phyloP scores from a whole-genome alignment of 1,140 invertebrate genomes.

The Sarcophaga peregrina region DNA sequence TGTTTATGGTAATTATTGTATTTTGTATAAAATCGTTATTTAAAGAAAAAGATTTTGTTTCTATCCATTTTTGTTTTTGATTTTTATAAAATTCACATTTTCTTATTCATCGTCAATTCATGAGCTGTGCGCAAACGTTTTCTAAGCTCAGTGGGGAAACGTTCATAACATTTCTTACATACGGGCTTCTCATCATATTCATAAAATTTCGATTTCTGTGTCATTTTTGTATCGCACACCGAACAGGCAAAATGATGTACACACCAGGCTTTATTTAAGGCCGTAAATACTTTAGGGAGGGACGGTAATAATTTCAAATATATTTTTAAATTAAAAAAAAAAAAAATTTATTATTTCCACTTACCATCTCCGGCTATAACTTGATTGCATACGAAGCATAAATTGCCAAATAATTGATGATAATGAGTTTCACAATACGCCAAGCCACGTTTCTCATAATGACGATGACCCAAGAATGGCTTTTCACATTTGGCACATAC shows the following conservation, averaged over 20 bases:
- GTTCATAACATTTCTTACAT: slow-evolving; percentile 98
- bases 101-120: slow-evolving; percentile 72
- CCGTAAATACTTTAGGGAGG: slow-evolving; percentile 89
- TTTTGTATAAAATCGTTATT: not conserved
- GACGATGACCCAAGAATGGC: slow-evolving; percentile 97
- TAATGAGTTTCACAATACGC: slow-evolving; percentile 99
- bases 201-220: slow-evolving; percentile 99
- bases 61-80: not conserved
- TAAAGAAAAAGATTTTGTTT: slow-evolving; percentile 27
- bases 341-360: slow-evolving; percentile 50
- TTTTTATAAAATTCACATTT: slow-evolving; percentile 46
- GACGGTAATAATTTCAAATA: slow-evolving; percentile 48
- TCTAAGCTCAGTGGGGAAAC: slow-evolving; percentile 93
- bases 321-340: slow-evolving; percentile 2
- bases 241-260: slow-evolving; percentile 99
- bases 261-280: slow-evolving; percentile 99
- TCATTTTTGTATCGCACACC: slow-evolving; percentile 97
- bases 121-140: slow-evolving; percentile 85
- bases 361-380: slow-evolving; percentile 97
- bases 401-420: slow-evolving; percentile 98
- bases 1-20: not conserved
- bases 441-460: slow-evolving; percentile 98
- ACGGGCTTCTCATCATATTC: slow-evolving; percentile 98
- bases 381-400: slow-evolving; percentile 99
- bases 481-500: slow-evolving; percentile 99